These are phyloP conservation scores for Amblyraja radiata DNA, from an alignment of 2,797 vertebrate genomes.

Conservation along the genomic window DNA sequence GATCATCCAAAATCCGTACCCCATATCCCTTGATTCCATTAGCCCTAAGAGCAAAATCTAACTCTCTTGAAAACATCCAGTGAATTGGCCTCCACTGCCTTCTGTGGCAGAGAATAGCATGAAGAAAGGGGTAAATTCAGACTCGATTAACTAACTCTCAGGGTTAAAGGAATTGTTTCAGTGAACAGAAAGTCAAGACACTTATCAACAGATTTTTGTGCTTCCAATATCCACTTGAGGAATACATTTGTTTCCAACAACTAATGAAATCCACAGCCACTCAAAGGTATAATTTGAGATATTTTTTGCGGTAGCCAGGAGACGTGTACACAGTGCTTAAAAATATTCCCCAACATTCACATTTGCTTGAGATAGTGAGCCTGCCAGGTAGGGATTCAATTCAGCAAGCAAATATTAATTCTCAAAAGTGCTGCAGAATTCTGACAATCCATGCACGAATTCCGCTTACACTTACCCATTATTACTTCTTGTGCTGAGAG, in stretches of 20 bases:
- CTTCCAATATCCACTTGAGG: conserved; percentile 4
- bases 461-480: conserved; percentile 42
- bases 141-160: too few relatives aligned
- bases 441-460: conserved; percentile 44
- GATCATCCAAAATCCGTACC: too few relatives aligned
- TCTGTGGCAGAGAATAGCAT: too few relatives aligned
- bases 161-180: neutral
- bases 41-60: too few relatives aligned
- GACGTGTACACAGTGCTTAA: conserved; percentile 56
- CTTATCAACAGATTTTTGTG: neutral
- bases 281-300: conserved; percentile 73
- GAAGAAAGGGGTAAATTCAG: too few relatives aligned
- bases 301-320: conserved; percentile 67
- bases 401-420: conserved; percentile 50
- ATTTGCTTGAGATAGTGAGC: conserved; percentile 57
- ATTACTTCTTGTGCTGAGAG: conserved; percentile 23
- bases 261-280: conserved; percentile 50
- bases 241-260: conserved; percentile 56
- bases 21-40: too few relatives aligned
- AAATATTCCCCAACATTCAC: conserved; percentile 62
- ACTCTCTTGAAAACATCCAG: too few relatives aligned
- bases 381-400: conserved; percentile 56
- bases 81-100: too few relatives aligned
- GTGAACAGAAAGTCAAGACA: neutral
- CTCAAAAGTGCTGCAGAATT: conserved; percentile 45